Conservation (phyloP, 2,113 vertebrate species). For the Oplegnathus fasciatus region DNA sequence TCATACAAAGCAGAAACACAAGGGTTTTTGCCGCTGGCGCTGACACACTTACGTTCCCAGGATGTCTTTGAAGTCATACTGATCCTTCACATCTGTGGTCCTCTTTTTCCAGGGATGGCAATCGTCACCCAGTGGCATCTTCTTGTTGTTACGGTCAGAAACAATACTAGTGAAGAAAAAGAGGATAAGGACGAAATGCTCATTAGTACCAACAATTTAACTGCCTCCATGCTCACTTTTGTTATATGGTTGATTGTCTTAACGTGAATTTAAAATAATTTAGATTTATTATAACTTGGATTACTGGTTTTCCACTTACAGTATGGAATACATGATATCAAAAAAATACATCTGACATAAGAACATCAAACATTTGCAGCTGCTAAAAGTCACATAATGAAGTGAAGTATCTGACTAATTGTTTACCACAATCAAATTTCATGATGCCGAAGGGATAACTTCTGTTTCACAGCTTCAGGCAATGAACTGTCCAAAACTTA, state of each 20-base stretch:
- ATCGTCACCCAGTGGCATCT: constrained; percentile 88
- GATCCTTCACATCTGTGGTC: constrained; percentile 85
- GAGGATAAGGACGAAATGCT: constrained; percentile 35
- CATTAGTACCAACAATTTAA: constrained; percentile 32
- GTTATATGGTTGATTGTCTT: neutral
- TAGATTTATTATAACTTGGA: neutral
- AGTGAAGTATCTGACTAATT: neutral
- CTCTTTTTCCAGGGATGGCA: constrained; percentile 87
- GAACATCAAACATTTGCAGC: too few species aligned
- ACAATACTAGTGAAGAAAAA: constrained; percentile 73
- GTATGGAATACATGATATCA: neutral
- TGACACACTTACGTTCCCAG: constrained; percentile 86
- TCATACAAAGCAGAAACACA: constrained; percentile 8
- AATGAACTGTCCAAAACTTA: neutral
- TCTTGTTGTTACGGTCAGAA: constrained; percentile 80
- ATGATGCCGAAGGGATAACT: neutral
- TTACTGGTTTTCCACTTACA: neutral
- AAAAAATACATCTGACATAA: neutral
- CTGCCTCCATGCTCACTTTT: neutral
- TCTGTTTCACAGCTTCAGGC: neutral
- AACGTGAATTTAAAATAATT: neutral
- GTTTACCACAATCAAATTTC: neutral
- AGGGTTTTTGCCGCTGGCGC: neutral
- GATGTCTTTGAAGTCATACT: constrained; percentile 87
- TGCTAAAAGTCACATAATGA: neutral